Conservation (phyloP, 2,888 invertebrate genomes). For the Philaethria dido region DNA sequence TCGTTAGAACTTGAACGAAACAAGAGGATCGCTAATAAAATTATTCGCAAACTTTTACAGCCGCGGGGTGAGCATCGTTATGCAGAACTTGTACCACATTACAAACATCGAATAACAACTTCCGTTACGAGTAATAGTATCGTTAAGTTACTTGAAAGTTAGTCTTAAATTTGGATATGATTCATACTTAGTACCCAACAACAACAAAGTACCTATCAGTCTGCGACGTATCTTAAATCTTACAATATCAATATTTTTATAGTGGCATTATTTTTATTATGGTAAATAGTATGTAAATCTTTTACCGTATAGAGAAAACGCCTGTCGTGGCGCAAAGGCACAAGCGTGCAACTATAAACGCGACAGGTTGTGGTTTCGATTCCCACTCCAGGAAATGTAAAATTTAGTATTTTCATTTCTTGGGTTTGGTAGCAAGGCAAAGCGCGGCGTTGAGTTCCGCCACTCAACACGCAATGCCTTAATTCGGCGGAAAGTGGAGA, state of each 20-base stretch:
- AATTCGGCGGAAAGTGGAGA: too few species aligned
- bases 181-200: neutral
- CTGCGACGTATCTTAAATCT: neutral
- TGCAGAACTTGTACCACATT: constrained; percentile 11
- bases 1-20: constrained; percentile 1
- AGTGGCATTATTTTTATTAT: too few species aligned
- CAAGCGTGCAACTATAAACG: too few species aligned
- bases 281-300: too few species aligned
- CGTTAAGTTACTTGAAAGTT: constrained; percentile 15
- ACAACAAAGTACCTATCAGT: neutral
- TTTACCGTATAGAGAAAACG: too few species aligned
- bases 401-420: too few species aligned
- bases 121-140: constrained; percentile 1
- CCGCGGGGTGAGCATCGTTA: constrained; percentile 28
- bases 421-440: too few species aligned
- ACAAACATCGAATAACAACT: constrained; percentile 23
- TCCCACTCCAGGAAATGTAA: too few species aligned
- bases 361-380: too few species aligned
- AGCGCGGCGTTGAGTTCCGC: too few species aligned
- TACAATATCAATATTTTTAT: neutral
- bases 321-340: too few species aligned
- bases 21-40: constrained; percentile 6
- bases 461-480: too few species aligned
- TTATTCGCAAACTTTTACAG: constrained; percentile 4
- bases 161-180: neutral